Base-by-base conservation (phyloP, 2,113 vertebrate species). In the Dicrurus megarhynchus region DNA sequence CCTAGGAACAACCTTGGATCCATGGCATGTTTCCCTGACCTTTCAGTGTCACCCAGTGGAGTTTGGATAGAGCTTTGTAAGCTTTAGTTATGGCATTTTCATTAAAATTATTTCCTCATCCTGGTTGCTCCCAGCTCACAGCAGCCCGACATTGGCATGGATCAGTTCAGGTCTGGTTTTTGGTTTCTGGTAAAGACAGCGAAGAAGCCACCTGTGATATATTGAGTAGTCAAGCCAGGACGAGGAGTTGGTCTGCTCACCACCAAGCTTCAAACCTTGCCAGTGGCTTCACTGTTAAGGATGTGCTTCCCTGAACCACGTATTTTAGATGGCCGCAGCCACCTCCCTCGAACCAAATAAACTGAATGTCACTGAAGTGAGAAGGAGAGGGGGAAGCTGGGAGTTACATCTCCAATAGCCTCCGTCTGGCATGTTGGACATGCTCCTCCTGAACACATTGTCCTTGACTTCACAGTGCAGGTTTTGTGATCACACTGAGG, bases 351-450 rank as follows among this genome's bases (percentile, higher is more conserved):
- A 41, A 7, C 56, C 1, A 50, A 50, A 2, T 30, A 74, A 46
- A n/a, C 24, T 0, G 0, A 22, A 20, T 1, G 1, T 46, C 52
- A 33, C 1, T 4, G 68, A 69, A 60, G 7, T 0, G 0, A 0
- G 0, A 6, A 23, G 64, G 30, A 64, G 60, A 55, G 47, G n/a
- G n/a, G 16, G 17, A 7, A n/a, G 33, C 22, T 39, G 30, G 28
- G 61, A 44, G 50, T 22, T 21, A 3, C 22, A 3, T 50, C 52
- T 82, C 55, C 47, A 10, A 1, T 3, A 39, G 37, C 28, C n/a
- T 81, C 37, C 3, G 1, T 23, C 21, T 10, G 41, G 49, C 0
- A 0, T 3, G 22, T 32, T 53, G 16, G 59, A 26, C 20, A 9
- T 13, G 18, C 18, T 77, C 16, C 56, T 60, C 57, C 44, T 56